Base-by-base conservation (phyloP, 2,113 vertebrate genomes). In the Vidua macroura region DNA sequence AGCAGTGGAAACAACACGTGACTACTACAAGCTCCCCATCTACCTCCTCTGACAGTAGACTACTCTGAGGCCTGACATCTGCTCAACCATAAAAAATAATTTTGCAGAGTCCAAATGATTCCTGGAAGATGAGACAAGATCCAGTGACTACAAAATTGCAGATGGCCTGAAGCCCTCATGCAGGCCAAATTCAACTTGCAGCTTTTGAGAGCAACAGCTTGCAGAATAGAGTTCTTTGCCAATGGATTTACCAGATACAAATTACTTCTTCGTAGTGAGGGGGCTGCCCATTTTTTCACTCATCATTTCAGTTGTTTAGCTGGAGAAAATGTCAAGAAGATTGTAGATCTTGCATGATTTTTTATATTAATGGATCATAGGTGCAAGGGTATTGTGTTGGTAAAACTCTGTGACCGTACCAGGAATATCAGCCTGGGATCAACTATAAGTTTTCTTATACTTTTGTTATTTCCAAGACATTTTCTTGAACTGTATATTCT, bases 31-130 rank as follows among this genome's bases (percentile, higher is more conserved):
- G 5, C 2, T 53, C 5, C 11, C 22, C 33, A 41, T 8, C 17
- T n/a, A 10, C 21, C 6, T 48, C 11, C 18, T 56, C 14, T 83
- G 43, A 44, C 30, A 79, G 52, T 7, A 31, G 48, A 8, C 15
- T 49, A 0, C 24, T 30, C 2, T 37, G 44, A 10, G 14, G 2
- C 3, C 37, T 74, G 30, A 17, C 0, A 0, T 31, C 24, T 69
- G 14, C 9, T 43, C 39, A 73, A 1, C 11, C 15, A 18, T 4
- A 60, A 49, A 68, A 91, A 15, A 7, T 7, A 5, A 17, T 58
- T 66, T 76, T 83, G 5, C 11, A 62, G 23, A 49, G 15, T 46
- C 17, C 23, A 19, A 62, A 3, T 3, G 3, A 17, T 43, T 86
- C 19, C 51, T 88, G 63, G 49, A 72, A 60, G 28, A 74, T 21